Conservation (phyloP, 2,888 invertebrate species). For the Abrostola triplasia region DNA sequence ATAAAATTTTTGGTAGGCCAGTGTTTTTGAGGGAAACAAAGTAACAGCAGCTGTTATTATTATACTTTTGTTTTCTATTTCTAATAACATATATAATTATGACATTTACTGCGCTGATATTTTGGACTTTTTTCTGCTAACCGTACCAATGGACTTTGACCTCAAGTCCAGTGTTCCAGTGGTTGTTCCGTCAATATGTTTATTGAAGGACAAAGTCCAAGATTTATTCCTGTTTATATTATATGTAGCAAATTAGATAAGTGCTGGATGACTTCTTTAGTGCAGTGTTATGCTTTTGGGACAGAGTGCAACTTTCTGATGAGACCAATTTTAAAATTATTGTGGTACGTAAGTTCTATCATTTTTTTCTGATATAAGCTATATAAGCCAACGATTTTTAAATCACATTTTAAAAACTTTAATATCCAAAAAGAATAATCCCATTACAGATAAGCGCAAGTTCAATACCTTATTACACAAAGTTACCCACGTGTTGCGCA, state of each 20-base stretch:
- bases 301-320: too few relatives aligned
- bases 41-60: too few relatives aligned
- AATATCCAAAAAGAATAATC: not conserved
- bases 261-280: not conserved
- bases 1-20: too few relatives aligned
- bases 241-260: too few relatives aligned
- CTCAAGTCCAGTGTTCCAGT: conserved; percentile 57
- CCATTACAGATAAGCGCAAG: conserved; percentile 1
- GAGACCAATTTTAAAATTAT: too few relatives aligned
- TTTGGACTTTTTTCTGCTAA: conserved; percentile 19
- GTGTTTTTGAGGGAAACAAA: too few relatives aligned
- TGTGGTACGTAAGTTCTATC: too few relatives aligned
- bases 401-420: conserved; percentile 6
- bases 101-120: not conserved
- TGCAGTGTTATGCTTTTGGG: not conserved
- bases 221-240: conserved; percentile 8
- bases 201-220: conserved; percentile 48
- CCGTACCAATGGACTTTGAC: conserved; percentile 59
- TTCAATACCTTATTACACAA: not conserved
- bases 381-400: conserved; percentile 11
- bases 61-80: not conserved
- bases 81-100: not conserved
- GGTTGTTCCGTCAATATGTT: conserved; percentile 30
- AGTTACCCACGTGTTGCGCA: conserved; percentile 5
- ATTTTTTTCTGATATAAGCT: not conserved